Evolutionary conservation across 2,797 vertebrate species (phyloP), one percentile per base, ranked within the genome.

Genomic region (Anabacerthia variegaticeps): DNA sequence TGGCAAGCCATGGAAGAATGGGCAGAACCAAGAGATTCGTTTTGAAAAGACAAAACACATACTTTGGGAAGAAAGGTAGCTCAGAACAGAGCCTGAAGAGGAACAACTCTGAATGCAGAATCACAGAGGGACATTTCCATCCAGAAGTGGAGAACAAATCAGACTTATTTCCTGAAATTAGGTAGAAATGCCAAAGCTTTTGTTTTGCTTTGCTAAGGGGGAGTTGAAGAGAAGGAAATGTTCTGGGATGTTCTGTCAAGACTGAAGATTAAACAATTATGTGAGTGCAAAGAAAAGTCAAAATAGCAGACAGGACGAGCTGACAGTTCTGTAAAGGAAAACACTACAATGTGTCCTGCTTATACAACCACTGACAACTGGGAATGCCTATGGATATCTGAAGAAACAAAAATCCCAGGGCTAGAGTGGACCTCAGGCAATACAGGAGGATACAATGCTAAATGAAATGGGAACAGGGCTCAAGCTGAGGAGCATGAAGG

Each of bases 251-350:
- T 39, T 85, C 71, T 82, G 59, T 81, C 62, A 93, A 73, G 79
- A 84, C 37, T 52, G 44, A 87, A 65, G 65, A 71, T 79, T 74
- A 86, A 84, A 88, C 27, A 55, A 43, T 52, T 73, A 81, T 3
- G 15, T 49, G 44, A 87, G 54, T 44, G n/a, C 76, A 90, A 93
- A 89, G 56, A 82, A 85, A 94, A 95, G 67, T 46, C 74, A 93
- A 88, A 93, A 88, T 14, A 92, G 76, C 41, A 85, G 41, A 55
- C 16, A 49, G 59, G 13, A 92, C 37, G 32, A 92, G 34, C 48
- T 67, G 61, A 81, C 28, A 54, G 37, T 49, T 86, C 73, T 67
- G 36, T 13, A 69, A 66, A 46, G 48, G 43, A 74, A 89, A 74
- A 11, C 32, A 93, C 24, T 39, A 85, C 51, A 82, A 58, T 19